Evolutionary conservation across 1,140 invertebrate species (phyloP).

Genomic region (Euwallacea fornicatus): DNA sequence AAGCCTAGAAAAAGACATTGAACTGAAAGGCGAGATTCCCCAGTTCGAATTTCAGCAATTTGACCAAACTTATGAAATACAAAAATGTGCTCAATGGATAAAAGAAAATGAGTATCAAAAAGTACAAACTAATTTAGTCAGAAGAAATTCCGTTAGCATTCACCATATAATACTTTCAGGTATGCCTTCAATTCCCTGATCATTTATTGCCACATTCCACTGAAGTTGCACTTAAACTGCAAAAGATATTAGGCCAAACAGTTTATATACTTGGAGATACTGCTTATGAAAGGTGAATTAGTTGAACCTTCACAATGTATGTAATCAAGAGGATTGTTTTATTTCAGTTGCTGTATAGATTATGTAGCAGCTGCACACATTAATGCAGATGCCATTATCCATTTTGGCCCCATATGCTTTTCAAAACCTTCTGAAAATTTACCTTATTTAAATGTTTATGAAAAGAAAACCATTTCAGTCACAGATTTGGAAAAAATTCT

Average conservation of each 20-base stretch:
- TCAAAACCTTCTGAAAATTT: slow-evolving; percentile 69
- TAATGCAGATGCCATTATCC: slow-evolving; percentile 81
- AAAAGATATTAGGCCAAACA: slow-evolving; percentile 60
- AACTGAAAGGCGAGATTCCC: slow-evolving; percentile 22
- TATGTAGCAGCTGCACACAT: slow-evolving; percentile 87
- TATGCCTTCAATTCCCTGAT: slow-evolving; percentile 92
- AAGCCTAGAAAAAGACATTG: slow-evolving; percentile 48
- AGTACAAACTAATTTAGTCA: slow-evolving; percentile 55
- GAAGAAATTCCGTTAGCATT: slow-evolving; percentile 7
- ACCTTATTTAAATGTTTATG: slow-evolving; percentile 73
- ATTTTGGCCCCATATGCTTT: slow-evolving; percentile 89
- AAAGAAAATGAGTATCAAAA: slow-evolving; percentile 63
- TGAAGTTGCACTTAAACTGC: slow-evolving; percentile 67
- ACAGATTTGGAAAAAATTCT: slow-evolving; percentile 31
- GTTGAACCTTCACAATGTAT: neutral
- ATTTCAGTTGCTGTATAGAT: slow-evolving; percentile 86
- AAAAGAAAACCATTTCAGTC: slow-evolving; percentile 61
- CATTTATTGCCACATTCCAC: slow-evolving; percentile 70
- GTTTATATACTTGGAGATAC: slow-evolving; percentile 90
- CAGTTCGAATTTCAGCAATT: slow-evolving; percentile 40
- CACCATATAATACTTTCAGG: slow-evolving; percentile 56
- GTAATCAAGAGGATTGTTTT: neutral
- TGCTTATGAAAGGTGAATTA: slow-evolving; percentile 80
- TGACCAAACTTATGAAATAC: slow-evolving; percentile 46
- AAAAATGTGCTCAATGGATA: slow-evolving; percentile 68